phyloP scores from a whole-genome alignment of 2,113 vertebrate species.

The Pollachius pollachius region DNA sequence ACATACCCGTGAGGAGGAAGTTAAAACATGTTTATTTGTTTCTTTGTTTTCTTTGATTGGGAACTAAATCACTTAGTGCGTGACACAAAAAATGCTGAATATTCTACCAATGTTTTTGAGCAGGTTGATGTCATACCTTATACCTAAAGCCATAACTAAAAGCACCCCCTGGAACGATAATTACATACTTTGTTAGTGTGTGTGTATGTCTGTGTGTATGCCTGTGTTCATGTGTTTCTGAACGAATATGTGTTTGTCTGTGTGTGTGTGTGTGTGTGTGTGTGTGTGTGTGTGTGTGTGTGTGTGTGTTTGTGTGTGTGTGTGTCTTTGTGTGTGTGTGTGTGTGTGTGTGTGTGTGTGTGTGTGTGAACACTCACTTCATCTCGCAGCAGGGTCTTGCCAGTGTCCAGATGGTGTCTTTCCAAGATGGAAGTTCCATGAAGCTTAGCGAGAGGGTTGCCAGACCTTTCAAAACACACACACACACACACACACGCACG shows the following conservation, averaged over 20 bases:
- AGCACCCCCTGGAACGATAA: too few species aligned
- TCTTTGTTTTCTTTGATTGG: neutral
- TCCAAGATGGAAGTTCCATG: slow-evolving; percentile 81
- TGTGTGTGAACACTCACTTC: slow-evolving; percentile 54
- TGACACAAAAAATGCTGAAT: too few species aligned
- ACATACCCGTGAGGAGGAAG: too few species aligned
- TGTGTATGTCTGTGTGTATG: neutral
- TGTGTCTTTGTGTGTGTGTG: neutral
- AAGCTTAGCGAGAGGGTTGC: slow-evolving; percentile 78
- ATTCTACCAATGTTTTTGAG: too few species aligned
- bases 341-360: neutral
- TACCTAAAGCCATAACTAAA: too few species aligned
- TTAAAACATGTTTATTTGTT: neutral
- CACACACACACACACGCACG: slow-evolving; percentile 10
- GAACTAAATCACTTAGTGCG: too few species aligned
- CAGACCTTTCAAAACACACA: slow-evolving; percentile 63
- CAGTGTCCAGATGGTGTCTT: slow-evolving; percentile 79
- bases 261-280: neutral
- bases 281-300: neutral
- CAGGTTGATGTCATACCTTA: too few species aligned
- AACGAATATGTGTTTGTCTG: neutral
- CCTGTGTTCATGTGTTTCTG: too few species aligned
- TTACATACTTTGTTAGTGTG: too few species aligned
- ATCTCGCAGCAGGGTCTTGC: slow-evolving; percentile 78
- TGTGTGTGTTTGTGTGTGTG: neutral